phyloP scores from a whole-genome alignment of 2,888 invertebrate genomes.

The Zygogramma bicolorata region DNA sequence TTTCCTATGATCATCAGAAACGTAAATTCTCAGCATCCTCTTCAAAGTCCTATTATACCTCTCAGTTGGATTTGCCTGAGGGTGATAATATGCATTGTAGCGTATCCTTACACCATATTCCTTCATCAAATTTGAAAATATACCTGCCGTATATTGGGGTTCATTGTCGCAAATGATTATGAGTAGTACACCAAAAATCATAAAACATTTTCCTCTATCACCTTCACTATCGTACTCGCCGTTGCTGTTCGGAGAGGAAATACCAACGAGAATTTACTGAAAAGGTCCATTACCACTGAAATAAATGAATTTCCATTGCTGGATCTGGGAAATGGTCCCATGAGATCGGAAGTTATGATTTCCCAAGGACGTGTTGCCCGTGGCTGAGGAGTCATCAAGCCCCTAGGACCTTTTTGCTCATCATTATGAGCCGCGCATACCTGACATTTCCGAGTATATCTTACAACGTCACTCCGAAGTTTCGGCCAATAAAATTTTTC shows the following conservation, averaged over 20 bases:
- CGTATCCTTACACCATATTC: not conserved
- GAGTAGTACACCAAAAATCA: constrained; percentile 35
- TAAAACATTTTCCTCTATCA: constrained; percentile 32
- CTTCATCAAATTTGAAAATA: constrained; percentile 17
- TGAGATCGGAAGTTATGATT: constrained; percentile 36
- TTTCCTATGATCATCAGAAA: constrained; percentile 26
- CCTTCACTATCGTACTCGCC: too few species aligned
- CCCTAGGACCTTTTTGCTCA: not conserved
- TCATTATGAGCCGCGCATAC: not conserved
- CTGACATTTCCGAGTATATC: not conserved
- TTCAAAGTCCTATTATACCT: constrained; percentile 11
- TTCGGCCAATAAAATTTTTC: not conserved
- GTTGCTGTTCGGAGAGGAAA: constrained; percentile 35
- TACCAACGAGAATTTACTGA: constrained; percentile 27
- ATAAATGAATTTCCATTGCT: constrained; percentile 22
- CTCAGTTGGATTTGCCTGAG: constrained; percentile 11
- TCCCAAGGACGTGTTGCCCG: constrained; percentile 27
- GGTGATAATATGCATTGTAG: too few species aligned
- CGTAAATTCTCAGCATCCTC: constrained; percentile 13
- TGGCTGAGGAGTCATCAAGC: too few species aligned
- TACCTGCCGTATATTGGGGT: constrained; percentile 40
- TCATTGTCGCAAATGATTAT: constrained; percentile 42
- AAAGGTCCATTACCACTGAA: constrained; percentile 29
- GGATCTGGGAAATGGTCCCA: constrained; percentile 42
- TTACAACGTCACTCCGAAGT: not conserved